Evolutionary conservation across 2,888 invertebrate species (phyloP).

Genomic region (Troides aeacus): DNA sequence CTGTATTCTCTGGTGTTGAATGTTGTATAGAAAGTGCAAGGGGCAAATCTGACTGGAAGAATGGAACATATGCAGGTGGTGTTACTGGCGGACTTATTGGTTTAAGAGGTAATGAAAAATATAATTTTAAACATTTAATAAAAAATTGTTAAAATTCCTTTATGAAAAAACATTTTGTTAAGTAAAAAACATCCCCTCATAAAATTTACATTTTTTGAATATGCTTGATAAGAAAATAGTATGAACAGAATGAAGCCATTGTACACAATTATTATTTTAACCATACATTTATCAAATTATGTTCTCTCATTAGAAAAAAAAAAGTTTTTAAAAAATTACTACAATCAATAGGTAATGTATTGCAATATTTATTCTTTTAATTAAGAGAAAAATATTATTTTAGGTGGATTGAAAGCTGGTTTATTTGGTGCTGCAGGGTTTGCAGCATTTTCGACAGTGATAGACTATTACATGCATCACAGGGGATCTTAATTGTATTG

Average conservation of each 20-base stretch:
- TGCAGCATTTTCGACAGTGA: conserved; percentile 97
- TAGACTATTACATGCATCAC: conserved; percentile 95
- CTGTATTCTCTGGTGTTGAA: conserved; percentile 96
- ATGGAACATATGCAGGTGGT: conserved; percentile 96
- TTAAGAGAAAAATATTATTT: conserved; percentile 45
- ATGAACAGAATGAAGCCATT: not conserved
- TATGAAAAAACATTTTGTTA: too few species aligned
- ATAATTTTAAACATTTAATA: too few species aligned
- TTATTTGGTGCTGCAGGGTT: conserved; percentile 97
- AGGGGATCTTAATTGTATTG: conserved; percentile 35
- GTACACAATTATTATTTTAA: too few species aligned
- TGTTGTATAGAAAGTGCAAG: conserved; percentile 96
- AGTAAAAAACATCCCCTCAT: too few species aligned
- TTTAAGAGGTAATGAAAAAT: conserved; percentile 82
- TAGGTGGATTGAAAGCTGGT: conserved; percentile 96
- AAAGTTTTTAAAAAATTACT: too few species aligned
- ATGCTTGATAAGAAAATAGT: not conserved
- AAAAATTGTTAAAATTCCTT: too few species aligned
- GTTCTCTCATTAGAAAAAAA: too few species aligned
- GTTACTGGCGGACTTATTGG: conserved; percentile 96
- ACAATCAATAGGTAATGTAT: too few species aligned
- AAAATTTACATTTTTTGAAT: too few species aligned
- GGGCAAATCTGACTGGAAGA: conserved; percentile 97
- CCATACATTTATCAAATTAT: too few species aligned
- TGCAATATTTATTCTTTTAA: too few species aligned